Evolutionary conservation across 2,888 invertebrate species (phyloP).

Genomic region (Orthonychiurus folsomi): DNA sequence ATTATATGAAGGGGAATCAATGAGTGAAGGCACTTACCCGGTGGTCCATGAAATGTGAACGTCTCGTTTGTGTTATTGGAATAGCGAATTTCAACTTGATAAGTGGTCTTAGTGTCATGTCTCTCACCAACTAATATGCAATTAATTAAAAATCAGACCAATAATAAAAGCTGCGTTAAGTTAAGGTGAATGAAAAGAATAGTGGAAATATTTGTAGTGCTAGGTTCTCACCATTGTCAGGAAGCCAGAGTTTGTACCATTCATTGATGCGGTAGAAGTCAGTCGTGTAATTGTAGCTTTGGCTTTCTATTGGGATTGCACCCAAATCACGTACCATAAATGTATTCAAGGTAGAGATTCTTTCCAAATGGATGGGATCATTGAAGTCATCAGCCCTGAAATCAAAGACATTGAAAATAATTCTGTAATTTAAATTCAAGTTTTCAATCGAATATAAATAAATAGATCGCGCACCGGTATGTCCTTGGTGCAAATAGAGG

Average conservation of each 20-base stretch:
- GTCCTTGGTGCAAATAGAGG: conserved; percentile 89
- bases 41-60: conserved; percentile 91
- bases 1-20: too few species aligned
- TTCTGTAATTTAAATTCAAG: conserved; percentile 3
- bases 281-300: conserved; percentile 78
- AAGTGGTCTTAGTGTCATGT: conserved; percentile 85
- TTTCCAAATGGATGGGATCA: conserved; percentile 87
- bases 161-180: too few species aligned
- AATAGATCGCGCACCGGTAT: conserved; percentile 49
- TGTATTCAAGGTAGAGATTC: conserved; percentile 90
- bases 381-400: conserved; percentile 80
- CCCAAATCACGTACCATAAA: conserved; percentile 79
- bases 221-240: too few species aligned
- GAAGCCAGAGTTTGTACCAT: conserved; percentile 83
- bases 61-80: conserved; percentile 91
- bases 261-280: conserved; percentile 86
- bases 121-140: conserved; percentile 53
- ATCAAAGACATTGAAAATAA: conserved; percentile 14
- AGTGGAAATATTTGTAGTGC: too few species aligned
- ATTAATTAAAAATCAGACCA: too few species aligned
- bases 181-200: too few species aligned
- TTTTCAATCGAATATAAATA: neutral
- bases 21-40: conserved; percentile 48
- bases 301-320: conserved; percentile 67
- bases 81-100: conserved; percentile 86